Conservation (phyloP, 2,113 vertebrate genomes). For the Callorhinus ursinus region DNA sequence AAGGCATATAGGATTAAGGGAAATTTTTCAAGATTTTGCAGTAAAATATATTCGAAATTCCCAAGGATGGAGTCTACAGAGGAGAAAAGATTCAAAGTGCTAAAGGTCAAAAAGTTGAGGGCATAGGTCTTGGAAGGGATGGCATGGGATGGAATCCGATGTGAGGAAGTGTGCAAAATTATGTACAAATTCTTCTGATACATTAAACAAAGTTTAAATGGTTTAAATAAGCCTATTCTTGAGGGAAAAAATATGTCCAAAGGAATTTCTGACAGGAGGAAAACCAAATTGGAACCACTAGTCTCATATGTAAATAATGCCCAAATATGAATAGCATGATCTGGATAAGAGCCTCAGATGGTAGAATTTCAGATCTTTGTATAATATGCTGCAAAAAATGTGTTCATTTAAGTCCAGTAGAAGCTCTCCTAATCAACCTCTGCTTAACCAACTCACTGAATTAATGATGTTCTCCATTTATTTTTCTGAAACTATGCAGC, state of each 20-base stretch:
- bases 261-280: neutral
- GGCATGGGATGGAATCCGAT: neutral
- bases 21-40: neutral
- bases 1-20: neutral
- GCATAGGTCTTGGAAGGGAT: neutral
- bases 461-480: neutral
- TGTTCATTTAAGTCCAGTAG: neutral
- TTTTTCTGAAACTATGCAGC: neutral
- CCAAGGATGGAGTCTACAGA: neutral
- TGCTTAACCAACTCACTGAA: neutral
- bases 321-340: neutral
- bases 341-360: neutral
- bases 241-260: neutral
- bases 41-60: neutral
- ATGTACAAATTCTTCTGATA: neutral
- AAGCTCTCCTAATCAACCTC: neutral
- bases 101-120: neutral
- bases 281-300: neutral
- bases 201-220: neutral
- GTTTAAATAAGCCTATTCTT: neutral
- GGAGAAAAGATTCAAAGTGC: neutral
- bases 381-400: neutral
- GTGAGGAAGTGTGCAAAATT: neutral
- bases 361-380: neutral
- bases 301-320: neutral